Percentiles rank a stretch among this genome's conserved stretches.
Evolutionary conservation across 2,888 invertebrate genomes (phyloP).

Genomic region (Melanotus villosus): DNA sequence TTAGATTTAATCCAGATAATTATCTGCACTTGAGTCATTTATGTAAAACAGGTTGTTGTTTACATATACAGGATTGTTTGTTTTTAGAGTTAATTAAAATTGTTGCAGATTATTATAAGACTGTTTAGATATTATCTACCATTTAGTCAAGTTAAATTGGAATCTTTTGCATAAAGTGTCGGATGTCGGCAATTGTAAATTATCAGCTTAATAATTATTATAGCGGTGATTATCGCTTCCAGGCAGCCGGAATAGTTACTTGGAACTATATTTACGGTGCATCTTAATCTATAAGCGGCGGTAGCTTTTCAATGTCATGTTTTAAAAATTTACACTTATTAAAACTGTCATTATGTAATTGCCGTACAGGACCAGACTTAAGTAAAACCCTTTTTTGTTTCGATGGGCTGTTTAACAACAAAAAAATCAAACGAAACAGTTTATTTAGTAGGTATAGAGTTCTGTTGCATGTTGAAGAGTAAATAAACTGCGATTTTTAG

Average conservation of each 20-base stretch:
- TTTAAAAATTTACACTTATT: neutral
- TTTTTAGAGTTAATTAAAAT: neutral
- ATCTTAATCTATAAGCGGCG: neutral
- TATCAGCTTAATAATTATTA: neutral
- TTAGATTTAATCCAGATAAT: too few species aligned
- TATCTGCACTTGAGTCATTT: neutral
- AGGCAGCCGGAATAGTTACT: neutral
- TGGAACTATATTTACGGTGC: neutral
- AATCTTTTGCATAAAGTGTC: neutral
- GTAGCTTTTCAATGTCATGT: conserved; percentile 18
- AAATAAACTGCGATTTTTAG: too few species aligned
- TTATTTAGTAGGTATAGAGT: too few species aligned
- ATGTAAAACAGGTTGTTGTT: neutral
- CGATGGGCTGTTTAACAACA: too few species aligned
- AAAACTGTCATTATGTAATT: conserved; percentile 1
- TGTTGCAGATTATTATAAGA: neutral
- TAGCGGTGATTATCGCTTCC: neutral
- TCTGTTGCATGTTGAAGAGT: too few species aligned
- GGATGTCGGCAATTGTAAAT: conserved; percentile 3
- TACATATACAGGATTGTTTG: neutral
- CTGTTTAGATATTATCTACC: too few species aligned
- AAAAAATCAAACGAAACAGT: too few species aligned
- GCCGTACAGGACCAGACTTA: neutral
- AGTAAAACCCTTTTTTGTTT: neutral
- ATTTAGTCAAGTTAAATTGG: neutral